Evolutionary conservation across 2,113 vertebrate genomes (phyloP).

Genomic region (Scortum barcoo): DNA sequence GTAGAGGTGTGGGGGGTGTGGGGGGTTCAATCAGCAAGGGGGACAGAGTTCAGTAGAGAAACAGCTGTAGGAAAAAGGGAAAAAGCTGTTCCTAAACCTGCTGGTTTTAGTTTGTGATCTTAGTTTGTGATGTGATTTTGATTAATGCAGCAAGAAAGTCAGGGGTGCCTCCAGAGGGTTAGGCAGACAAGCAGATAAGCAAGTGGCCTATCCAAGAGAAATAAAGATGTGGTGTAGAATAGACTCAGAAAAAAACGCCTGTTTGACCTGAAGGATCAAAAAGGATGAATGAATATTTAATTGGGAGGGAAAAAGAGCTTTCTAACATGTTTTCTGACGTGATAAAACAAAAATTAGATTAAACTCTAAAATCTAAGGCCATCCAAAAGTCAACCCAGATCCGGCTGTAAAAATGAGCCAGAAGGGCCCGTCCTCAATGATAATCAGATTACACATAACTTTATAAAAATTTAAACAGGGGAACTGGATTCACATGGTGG

Average conservation of each 20-base stretch:
- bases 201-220: not conserved
- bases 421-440: not conserved
- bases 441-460: constrained; percentile 56
- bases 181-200: not conserved
- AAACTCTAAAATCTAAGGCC: constrained; percentile 4
- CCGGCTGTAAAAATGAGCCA: not conserved
- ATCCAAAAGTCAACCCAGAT: not conserved
- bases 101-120: too few species aligned
- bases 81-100: too few species aligned
- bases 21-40: too few species aligned
- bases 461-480: constrained; percentile 20
- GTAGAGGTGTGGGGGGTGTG: too few species aligned
- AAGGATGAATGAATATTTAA: not conserved
- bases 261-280: not conserved
- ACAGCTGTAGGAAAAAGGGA: too few species aligned
- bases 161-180: not conserved
- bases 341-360: not conserved
- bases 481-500: constrained; percentile 55
- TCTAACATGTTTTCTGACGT: not conserved
- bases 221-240: not conserved
- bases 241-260: not conserved
- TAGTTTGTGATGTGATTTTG: not conserved
- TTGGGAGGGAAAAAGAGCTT: not conserved
- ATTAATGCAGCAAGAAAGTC: not conserved
- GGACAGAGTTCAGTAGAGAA: too few species aligned